Percentiles rank a stretch among this genome's conserved stretches.
phyloP scores from a whole-genome alignment of 2,113 vertebrate genomes.

The Chloropsis cyanopogon region DNA sequence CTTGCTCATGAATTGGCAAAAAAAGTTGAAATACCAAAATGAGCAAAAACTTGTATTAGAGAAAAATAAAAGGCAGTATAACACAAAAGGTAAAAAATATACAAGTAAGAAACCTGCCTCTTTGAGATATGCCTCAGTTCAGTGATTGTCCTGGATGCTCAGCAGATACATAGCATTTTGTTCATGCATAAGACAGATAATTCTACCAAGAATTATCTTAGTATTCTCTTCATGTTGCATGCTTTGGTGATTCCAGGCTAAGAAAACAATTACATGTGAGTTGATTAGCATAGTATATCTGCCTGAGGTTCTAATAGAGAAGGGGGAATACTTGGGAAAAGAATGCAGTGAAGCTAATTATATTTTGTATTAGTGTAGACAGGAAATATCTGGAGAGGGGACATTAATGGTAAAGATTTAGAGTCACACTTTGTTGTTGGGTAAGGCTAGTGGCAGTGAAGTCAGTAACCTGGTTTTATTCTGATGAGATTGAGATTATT shows the following conservation, averaged over 20 bases:
- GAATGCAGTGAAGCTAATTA: background rate
- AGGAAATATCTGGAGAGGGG: background rate
- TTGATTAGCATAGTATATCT: background rate
- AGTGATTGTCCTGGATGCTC: background rate
- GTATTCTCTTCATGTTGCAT: background rate
- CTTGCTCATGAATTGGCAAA: background rate
- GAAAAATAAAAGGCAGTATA: background rate
- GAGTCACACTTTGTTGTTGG: background rate
- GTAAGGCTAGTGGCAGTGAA: background rate
- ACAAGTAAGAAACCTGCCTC: background rate
- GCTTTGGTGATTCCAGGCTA: background rate
- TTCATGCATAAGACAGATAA: background rate
- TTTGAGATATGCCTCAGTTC: background rate
- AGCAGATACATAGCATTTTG: background rate
- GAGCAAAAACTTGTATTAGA: background rate
- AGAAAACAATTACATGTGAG: background rate
- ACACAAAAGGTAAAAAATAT: background rate
- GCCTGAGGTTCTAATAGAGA: background rate
- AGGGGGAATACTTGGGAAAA: background rate
- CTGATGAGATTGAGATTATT: background rate
- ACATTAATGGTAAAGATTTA: background rate
- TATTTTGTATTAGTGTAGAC: background rate
- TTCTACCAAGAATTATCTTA: background rate
- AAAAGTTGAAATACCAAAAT: background rate
- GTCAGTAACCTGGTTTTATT: background rate